Percentiles rank a stretch among this genome's conserved stretches.
These are phyloP conservation scores for Centruroides vittatus DNA, from an alignment of 1,140 invertebrate species.

Conservation along the genomic window DNA sequence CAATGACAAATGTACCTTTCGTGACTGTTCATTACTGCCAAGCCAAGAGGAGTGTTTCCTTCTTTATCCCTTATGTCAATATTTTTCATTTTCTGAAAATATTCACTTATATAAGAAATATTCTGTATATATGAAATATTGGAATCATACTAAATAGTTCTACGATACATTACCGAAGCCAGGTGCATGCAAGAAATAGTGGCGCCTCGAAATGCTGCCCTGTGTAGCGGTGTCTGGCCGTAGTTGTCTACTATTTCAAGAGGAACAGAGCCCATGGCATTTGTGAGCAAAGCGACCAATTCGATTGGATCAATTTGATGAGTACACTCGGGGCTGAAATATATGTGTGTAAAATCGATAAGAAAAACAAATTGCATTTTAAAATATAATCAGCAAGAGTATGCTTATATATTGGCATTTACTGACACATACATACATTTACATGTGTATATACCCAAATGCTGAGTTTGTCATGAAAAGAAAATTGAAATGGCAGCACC, in stretches of 20 bases:
- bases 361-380: neutral
- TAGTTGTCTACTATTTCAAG: slow-evolving; percentile 29
- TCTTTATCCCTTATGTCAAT: slow-evolving; percentile 29
- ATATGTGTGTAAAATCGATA: neutral
- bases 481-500: too few relatives aligned
- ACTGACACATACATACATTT: too few relatives aligned
- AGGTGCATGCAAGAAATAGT: slow-evolving; percentile 35
- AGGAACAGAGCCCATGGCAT: slow-evolving; percentile 25
- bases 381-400: neutral
- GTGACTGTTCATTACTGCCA: slow-evolving; percentile 32
- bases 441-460: too few relatives aligned
- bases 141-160: neutral
- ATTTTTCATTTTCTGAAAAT: slow-evolving; percentile 24
- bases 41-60: slow-evolving; percentile 35
- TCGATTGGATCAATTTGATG: slow-evolving; percentile 34
- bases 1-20: slow-evolving; percentile 26
- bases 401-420: too few relatives aligned
- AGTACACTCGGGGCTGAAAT: slow-evolving; percentile 6
- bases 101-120: neutral
- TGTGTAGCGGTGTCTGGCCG: slow-evolving; percentile 33
- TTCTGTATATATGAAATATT: neutral
- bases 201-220: slow-evolving; percentile 33
- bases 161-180: slow-evolving; percentile 19
- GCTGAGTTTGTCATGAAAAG: too few relatives aligned
- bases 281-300: slow-evolving; percentile 25